Base-by-base conservation (phyloP, 2,797 vertebrate genomes). In the Poecile montanus region DNA sequence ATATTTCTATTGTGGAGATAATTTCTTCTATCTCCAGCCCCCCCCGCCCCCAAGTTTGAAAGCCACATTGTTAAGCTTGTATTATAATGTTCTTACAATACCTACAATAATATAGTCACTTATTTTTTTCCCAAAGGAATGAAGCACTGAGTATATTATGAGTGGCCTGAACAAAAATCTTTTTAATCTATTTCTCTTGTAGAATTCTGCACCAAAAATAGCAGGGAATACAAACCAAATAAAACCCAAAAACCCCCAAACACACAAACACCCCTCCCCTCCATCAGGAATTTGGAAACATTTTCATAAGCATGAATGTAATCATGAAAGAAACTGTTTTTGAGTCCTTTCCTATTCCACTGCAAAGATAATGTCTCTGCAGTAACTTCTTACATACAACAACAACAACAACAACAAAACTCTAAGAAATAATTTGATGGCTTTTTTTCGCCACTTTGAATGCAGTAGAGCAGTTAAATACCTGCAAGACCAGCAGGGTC, bases 1-100 rank as follows among this genome's bases (percentile, higher is more conserved):
- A 36, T 71, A 84, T 77, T 95, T 95, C 77, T 81, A 48, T 72
- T 87, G 76, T 85, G n/a, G n/a, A 89, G 48, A 82, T 72, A 93
- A 88, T 92, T 88, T 91, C 76, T 88, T 71, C 63, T 70, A 65
- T 66, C 68, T 85, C 51, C 16, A 38, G 30, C 23, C 60, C 72
- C 77, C 67, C 88, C n/a, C n/a, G n/a, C n/a, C n/a, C 76, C 78
- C 67, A 79, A 16, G 34, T 81, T 73, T 91, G 81, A 95, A 92
- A 95, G 61, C 40, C 45, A 75, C 57, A 91, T 91, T 92, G 45
- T 93, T 80, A 80, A 84, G 61, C 27, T 75, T 78, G 40, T 62
- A 87, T 68, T 54, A 91, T 42, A 85, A 70, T 32, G 25, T 91
- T 93, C 44, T 75, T 71, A 91, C 68, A 94, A 45, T 88, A 75